Percentiles rank a stretch among this genome's conserved stretches.
phyloP scores from a whole-genome alignment of 2,888 invertebrate species.

The Cremastinae sp. region DNA sequence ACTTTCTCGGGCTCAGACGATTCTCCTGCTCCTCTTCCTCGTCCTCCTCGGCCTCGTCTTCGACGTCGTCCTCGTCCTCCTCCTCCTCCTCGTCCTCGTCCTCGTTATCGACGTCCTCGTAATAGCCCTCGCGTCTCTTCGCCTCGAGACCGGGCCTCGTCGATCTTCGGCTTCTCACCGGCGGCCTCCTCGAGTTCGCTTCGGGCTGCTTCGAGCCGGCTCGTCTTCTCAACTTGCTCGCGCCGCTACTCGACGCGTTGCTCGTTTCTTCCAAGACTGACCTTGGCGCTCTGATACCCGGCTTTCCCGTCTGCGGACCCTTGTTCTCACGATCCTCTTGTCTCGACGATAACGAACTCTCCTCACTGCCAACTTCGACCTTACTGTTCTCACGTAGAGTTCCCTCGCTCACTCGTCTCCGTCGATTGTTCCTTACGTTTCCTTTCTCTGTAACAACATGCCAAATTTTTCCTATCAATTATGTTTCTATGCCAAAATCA shows the following conservation, averaged over 20 bases:
- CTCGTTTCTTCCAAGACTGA: slow-evolving; percentile 77
- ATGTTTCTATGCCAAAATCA: slow-evolving; percentile 5
- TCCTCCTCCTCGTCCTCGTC: slow-evolving; percentile 11
- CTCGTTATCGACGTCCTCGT: slow-evolving; percentile 33
- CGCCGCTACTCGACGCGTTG: slow-evolving; percentile 69
- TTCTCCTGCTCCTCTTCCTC: slow-evolving; percentile 29
- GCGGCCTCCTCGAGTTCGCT: slow-evolving; percentile 68
- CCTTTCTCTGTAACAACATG: slow-evolving; percentile 74
- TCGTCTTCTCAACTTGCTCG: slow-evolving; percentile 74
- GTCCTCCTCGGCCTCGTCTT: slow-evolving; percentile 25
- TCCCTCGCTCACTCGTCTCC: slow-evolving; percentile 74
- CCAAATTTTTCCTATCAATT: slow-evolving; percentile 10
- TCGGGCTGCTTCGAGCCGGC: slow-evolving; percentile 64
- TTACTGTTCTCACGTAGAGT: slow-evolving; percentile 72
- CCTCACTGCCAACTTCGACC: slow-evolving; percentile 61
- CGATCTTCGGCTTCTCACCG: slow-evolving; percentile 61
- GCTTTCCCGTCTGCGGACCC: slow-evolving; percentile 74
- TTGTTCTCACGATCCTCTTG: slow-evolving; percentile 78
- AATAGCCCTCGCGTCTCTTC: slow-evolving; percentile 40
- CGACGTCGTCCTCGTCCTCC: slow-evolving; percentile 45
- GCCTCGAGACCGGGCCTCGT: slow-evolving; percentile 47
- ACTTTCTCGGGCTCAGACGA: slow-evolving; percentile 48
- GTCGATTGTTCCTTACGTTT: slow-evolving; percentile 72
- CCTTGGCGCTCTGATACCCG: slow-evolving; percentile 72
- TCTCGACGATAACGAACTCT: slow-evolving; percentile 67